Conservation (phyloP, 2,888 invertebrate genomes). For the Acleris emargana region DNA sequence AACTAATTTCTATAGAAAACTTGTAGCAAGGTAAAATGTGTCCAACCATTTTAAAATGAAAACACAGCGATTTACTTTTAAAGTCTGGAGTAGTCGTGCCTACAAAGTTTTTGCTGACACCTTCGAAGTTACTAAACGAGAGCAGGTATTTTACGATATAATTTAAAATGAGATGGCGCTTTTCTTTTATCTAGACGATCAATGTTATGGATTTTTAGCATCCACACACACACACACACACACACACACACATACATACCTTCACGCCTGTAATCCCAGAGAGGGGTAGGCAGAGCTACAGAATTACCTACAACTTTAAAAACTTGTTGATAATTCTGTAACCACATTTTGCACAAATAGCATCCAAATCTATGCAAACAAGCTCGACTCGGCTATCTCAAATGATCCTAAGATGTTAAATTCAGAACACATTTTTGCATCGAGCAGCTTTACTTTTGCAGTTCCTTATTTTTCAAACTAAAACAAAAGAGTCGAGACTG, state of each 20-base stretch:
- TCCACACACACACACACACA: too few species aligned
- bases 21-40: conserved; percentile 40
- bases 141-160: conserved; percentile 13
- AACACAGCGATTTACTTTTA: conserved; percentile 42
- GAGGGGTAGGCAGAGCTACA: too few species aligned
- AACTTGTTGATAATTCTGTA: too few species aligned
- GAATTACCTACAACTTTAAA: too few species aligned
- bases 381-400: neutral
- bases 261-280: too few species aligned
- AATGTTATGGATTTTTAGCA: too few species aligned
- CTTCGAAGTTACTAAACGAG: conserved; percentile 24
- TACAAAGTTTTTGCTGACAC: conserved; percentile 41
- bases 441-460: neutral
- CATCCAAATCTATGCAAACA: too few species aligned
- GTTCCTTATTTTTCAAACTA: conserved; percentile 17
- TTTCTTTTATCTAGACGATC: neutral
- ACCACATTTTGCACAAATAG: too few species aligned
- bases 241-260: too few species aligned
- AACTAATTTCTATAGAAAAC: conserved; percentile 42
- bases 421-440: neutral
- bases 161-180: conserved; percentile 8
- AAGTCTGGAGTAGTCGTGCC: conserved; percentile 37
- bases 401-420: neutral
- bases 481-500: conserved; percentile 34
- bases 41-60: conserved; percentile 44